Conservation (phyloP, 2,113 vertebrate genomes). For the Cathartes aura region DNA sequence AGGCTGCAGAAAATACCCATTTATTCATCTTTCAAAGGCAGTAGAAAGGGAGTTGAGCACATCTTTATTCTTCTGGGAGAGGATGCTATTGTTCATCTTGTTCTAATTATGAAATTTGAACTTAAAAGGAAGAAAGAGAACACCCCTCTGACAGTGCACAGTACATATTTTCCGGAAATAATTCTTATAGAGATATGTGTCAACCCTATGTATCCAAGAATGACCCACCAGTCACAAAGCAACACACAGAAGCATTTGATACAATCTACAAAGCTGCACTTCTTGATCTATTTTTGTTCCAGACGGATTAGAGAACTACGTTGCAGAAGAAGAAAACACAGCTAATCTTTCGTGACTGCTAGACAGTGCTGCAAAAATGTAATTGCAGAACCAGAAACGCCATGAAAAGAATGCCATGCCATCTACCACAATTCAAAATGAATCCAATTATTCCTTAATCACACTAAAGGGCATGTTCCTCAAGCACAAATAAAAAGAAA, state of each 20-base stretch:
- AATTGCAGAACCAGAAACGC: slow-evolving; percentile 68
- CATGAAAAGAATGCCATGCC: slow-evolving; percentile 32
- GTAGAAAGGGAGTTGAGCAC: slow-evolving; percentile 33
- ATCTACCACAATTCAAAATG: slow-evolving; percentile 61
- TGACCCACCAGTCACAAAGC: slow-evolving; percentile 64
- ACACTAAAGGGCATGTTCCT: slow-evolving; percentile 40
- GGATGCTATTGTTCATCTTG: slow-evolving; percentile 61
- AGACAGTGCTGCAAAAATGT: slow-evolving; percentile 49
- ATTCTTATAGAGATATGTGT: slow-evolving; percentile 59
- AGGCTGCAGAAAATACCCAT: slow-evolving; percentile 50
- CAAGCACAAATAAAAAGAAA: slow-evolving; percentile 46
- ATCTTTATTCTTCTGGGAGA: slow-evolving; percentile 64
- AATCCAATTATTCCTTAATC: slow-evolving; percentile 72
- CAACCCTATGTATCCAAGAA: slow-evolving; percentile 39
- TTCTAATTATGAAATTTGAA: slow-evolving; percentile 76
- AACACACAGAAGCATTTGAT: slow-evolving; percentile 59
- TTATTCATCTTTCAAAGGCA: slow-evolving; percentile 69
- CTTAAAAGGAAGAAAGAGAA: slow-evolving; percentile 65
- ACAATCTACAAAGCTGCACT: slow-evolving; percentile 53
- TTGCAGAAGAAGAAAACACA: slow-evolving; percentile 66
- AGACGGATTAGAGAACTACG: slow-evolving; percentile 64
- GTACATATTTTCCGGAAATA: slow-evolving; percentile 56
- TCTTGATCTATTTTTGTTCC: slow-evolving; percentile 70
- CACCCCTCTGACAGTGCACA: not conserved
- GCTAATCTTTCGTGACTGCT: slow-evolving; percentile 68